Conservation (phyloP, 2,113 vertebrate genomes). For the Epinephelus moara region DNA sequence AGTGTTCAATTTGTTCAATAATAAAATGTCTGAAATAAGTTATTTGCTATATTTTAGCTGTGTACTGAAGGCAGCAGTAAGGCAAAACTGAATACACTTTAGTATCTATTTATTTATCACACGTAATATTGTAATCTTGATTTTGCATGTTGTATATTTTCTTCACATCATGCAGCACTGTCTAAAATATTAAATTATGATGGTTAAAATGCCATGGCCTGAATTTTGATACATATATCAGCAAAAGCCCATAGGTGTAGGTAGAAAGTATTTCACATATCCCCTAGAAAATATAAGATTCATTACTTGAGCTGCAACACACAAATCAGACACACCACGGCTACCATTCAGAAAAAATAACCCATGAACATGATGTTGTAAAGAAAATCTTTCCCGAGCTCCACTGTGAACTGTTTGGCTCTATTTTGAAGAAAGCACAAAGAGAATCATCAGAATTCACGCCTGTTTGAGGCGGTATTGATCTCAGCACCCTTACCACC, state of each 20-base stretch:
- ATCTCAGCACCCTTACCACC: slow-evolving; percentile 43
- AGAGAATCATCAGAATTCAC: slow-evolving; percentile 45
- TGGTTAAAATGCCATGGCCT: neutral
- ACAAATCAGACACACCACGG: neutral
- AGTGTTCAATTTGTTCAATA: too few relatives aligned
- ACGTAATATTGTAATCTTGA: too few relatives aligned
- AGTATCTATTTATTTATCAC: too few relatives aligned
- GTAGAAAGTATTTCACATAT: neutral
- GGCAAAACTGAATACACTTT: too few relatives aligned
- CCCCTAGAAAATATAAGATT: neutral
- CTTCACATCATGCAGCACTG: too few relatives aligned
- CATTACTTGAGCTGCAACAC: neutral
- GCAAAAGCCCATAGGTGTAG: neutral
- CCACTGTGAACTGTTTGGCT: neutral
- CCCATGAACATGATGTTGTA: neutral
- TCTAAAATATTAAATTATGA: neutral
- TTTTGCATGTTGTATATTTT: too few relatives aligned
- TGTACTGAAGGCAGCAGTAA: too few relatives aligned
- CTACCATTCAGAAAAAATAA: neutral
- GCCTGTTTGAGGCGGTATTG: slow-evolving; percentile 50
- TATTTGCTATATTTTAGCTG: too few relatives aligned
- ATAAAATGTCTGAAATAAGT: too few relatives aligned
- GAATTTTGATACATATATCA: neutral
- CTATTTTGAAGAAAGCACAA: slow-evolving; percentile 35
- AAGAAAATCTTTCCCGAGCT: neutral